Base-by-base conservation (phyloP, 2,888 invertebrate genomes). In the Thereva unica region DNA sequence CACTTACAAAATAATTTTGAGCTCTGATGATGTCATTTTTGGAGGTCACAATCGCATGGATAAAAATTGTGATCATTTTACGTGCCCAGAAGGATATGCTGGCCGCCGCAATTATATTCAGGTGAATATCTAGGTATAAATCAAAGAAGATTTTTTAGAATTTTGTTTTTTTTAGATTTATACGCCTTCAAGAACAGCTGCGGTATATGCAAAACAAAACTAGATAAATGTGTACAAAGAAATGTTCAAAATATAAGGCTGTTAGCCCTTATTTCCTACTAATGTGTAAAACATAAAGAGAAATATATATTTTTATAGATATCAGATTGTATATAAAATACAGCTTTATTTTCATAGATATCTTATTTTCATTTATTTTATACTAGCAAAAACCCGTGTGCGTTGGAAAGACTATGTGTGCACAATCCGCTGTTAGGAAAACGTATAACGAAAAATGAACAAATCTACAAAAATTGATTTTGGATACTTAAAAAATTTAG, bases 11-110 rank as follows among this genome's bases (percentile, higher is more conserved):
- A 87, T 94, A 69, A 85, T 90, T 8, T 82, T 96, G 63, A 89
- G 89, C 73, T 87, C 92, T 5, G 95, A 96, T 79, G 87, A 87
- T 72, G 80, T 83, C 41, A 78, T 86, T 68, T 95, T 90, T 82
- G 94, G 92, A 35, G 95, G 95, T 0, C 88, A 89, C 74, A 84
- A 84, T 71, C 85, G 93, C 52, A 81, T 95, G 9, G 89, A 93
- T 79, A 84, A 83, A 50, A 84, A 78, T 64, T 84, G 87, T 40
- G 82, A 83, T 67, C 86, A 87, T 75, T 85, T 84, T 71, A 89
- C 93, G 0, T 82, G 83, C 69, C 83, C 86, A 3, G 89, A 91
- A 72, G 85, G 86, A 0, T 91, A 86, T 82, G 87, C 88, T 71
- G 86, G 88, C 23, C 84, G 93, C 67, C 80, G 82, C 47, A 84